Evolutionary conservation across 2,888 invertebrate genomes (phyloP), one percentile per base, ranked within the genome.

Genomic region (Stictocephala bisonia): DNA sequence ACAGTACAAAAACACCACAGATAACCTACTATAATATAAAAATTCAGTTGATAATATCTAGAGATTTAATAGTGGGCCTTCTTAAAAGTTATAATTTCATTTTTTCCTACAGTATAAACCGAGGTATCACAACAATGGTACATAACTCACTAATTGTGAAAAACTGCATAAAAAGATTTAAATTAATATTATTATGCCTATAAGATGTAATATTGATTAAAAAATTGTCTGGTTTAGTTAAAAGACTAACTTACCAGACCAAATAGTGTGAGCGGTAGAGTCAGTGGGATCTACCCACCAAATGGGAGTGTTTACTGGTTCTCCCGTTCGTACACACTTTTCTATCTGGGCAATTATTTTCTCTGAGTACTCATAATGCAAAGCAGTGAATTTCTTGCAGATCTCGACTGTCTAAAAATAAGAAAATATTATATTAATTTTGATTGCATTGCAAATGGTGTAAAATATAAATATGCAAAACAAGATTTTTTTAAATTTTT

Each of bases 251-350:
- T 53, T 31, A 73, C 85, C 83, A 73, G 85, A 84, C 71, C 85
- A 84, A 73, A 86, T 83, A 15, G 79, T 81, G 31, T 84, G 84
- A 0, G 93, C 90, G 18, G 85, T 85, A 24, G 82, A 80, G 80
- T 94, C 91, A 0, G 81, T 82, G 0, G 94, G 93, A 78, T 90
- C 91, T 0, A 91, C 81, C 94, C 94, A 95, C 95, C 95, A 96
- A 40, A 95, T 86, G 0, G 95, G 95, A 1, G 91, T 86, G 84
- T 93, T 93, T 11, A 94, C 89, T 0, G 93, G 94, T 1, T 87
- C 86, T 11, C 93, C 93, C 0, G 87, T 85, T 1, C 80, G 77
- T 0, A 89, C 87, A 0, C 90, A 86, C 3, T 86, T 83, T 64
- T 88, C 80, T 87, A 92, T 91, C 0, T 89, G 88, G 2, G 85